Evolutionary conservation across 2,113 vertebrate genomes (phyloP).

Genomic region (Corythornis madagascariensis): DNA sequence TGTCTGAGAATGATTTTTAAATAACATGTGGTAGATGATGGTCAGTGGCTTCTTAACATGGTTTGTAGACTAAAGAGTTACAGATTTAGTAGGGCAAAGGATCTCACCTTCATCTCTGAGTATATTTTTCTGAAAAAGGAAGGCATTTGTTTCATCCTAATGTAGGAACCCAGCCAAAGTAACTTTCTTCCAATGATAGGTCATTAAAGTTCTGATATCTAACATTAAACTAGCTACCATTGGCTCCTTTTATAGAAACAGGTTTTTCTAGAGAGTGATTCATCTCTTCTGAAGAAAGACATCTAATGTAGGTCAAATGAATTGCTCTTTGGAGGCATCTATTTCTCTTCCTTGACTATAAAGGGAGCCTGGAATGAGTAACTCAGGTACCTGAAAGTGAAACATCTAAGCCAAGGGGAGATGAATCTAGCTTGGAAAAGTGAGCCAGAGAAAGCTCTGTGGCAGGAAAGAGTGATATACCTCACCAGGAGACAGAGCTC

Average conservation of each 20-base stretch:
- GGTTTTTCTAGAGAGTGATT: not conserved
- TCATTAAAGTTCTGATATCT: not conserved
- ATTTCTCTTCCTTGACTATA: conserved; percentile 3
- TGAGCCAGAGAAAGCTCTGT: not conserved
- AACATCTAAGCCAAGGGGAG: not conserved
- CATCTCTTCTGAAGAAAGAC: conserved; percentile 12
- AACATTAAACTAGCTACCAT: not conserved
- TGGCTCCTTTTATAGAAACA: conserved; percentile 1
- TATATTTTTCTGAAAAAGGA: not conserved
- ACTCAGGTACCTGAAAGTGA: not conserved
- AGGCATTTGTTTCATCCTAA: not conserved
- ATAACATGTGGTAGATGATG: rapidly evolving
- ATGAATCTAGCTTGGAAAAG: not conserved
- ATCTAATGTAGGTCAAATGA: conserved; percentile 29
- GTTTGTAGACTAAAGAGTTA: not conserved
- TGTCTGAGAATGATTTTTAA: not conserved
- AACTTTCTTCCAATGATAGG: not conserved
- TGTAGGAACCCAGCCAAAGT: not conserved
- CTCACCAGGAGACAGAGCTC: not conserved
- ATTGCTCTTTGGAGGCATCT: not conserved
- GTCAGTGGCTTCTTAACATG: not conserved
- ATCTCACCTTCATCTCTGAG: not conserved
- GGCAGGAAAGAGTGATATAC: not conserved
- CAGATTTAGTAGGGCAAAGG: not conserved
- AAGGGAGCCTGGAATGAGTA: not conserved